Percentiles rank a stretch among this genome's conserved stretches.
Evolutionary conservation across 2,888 invertebrate species (phyloP).

Genomic region (Ichneumoninae sp.): DNA sequence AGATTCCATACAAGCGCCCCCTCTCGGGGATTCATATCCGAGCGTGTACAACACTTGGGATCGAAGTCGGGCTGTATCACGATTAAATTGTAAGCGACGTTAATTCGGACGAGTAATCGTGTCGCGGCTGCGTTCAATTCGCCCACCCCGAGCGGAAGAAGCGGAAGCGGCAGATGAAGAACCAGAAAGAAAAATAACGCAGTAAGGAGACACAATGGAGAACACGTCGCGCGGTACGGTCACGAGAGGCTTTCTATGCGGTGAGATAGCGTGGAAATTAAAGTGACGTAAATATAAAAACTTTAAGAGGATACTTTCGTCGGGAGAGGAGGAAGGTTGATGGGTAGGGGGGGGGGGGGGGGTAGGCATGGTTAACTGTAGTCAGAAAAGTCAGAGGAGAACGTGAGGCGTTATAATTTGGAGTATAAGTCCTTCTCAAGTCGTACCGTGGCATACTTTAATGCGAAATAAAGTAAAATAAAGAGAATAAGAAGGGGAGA

Average conservation of each 20-base stretch:
- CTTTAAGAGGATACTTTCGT: conserved; percentile 46
- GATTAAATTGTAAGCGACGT: conserved; percentile 60
- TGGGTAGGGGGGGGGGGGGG: neutral
- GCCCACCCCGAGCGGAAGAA: neutral
- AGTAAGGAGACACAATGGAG: too few species aligned
- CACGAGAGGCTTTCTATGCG: conserved; percentile 16
- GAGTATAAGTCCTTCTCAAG: conserved; percentile 51
- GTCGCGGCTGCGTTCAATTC: conserved; percentile 15
- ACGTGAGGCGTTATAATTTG: conserved; percentile 62
- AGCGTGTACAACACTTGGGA: conserved; percentile 16
- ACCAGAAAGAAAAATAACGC: neutral
- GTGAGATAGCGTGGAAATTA: conserved; percentile 57
- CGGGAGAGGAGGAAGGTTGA: neutral
- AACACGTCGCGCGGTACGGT: neutral
- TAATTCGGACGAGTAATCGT: conserved; percentile 41
- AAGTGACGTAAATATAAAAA: conserved; percentile 63
- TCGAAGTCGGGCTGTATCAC: conserved; percentile 19
- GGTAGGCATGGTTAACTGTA: conserved; percentile 8
- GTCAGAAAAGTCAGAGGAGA: conserved; percentile 28
- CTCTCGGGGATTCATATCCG: neutral
- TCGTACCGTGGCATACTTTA: conserved; percentile 38
- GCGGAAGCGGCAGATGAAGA: neutral
- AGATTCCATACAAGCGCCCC: conserved; percentile 50
- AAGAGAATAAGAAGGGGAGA: conserved; percentile 38
- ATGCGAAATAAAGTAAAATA: conserved; percentile 65